Evolutionary conservation across 37 sponge, comb jelly and placozoan genomes (phyloP), one percentile per base, ranked within the genome.

Genomic region (Halisarca cf. caerulea): DNA sequence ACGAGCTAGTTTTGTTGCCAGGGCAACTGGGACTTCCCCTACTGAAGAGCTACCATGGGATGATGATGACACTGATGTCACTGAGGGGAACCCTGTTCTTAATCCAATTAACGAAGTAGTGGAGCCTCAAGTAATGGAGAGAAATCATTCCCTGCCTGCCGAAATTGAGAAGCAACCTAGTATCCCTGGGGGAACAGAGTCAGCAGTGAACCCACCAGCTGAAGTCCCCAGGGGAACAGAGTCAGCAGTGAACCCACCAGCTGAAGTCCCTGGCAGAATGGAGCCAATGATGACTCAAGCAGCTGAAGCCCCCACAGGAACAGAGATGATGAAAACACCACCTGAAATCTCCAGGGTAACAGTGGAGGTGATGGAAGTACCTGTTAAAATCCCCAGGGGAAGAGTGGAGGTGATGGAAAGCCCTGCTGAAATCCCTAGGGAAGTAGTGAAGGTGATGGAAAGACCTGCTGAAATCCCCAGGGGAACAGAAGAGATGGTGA

Each of bases 1-100:
- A 18, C 32, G 93, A 61, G 93, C 89, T 30, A 78, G 85, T 25
- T 34, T 92, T 72, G 78, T 92, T 77, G 93, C 89, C 15, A 82
- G 93, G 64, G 93, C 82, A 33, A 64, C 78, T 1, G 45, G 41
- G 25, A 44, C 77, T 11, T 79, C 81, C 8, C 43, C 34, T 3
- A 69, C 66, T 54, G 78, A 88, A 33, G 70, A 83, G 18, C 45
- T 86, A 38, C 40, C 64, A 35, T 92, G 93, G 93, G 93, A 92
- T 41, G 93, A 92, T 4, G 89, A 88, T 6, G 68, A 79, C 0
- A 80, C 79, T 21, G 89, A 79, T 38, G 2, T 34, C 30, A 68
- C 2, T 0, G 77, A 41, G 25, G 45, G 25, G 1, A n/a, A 74
- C n/a, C 45, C 39, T n/a, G 7, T 28, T 6, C 25, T 30, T 30